phyloP scores from a whole-genome alignment of 2,888 invertebrate genomes.

The Iphiclides podalirius region DNA sequence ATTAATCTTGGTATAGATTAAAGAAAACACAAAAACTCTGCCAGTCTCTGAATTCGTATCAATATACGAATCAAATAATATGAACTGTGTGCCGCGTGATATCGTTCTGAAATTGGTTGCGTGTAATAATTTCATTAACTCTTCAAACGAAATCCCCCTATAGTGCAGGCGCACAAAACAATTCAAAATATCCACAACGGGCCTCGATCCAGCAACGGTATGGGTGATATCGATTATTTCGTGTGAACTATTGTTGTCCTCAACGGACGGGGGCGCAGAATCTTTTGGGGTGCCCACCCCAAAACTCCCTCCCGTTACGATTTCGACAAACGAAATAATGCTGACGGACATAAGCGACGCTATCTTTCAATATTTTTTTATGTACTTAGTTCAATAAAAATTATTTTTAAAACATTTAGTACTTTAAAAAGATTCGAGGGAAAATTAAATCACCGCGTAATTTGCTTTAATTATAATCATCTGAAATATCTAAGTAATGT shows the following conservation, averaged over 20 bases:
- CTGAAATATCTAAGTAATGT: too few relatives aligned
- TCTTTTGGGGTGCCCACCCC: conserved; percentile 60
- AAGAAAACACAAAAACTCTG: too few relatives aligned
- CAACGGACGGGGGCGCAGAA: conserved; percentile 64
- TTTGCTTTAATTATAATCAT: too few relatives aligned
- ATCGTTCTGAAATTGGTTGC: conserved; percentile 7
- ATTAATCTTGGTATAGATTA: too few relatives aligned
- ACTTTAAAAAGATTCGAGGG: too few relatives aligned
- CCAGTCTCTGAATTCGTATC: too few relatives aligned
- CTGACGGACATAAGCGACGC: conserved; percentile 18
- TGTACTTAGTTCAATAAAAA: too few relatives aligned
- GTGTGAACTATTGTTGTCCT: conserved; percentile 74
- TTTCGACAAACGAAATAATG: conserved; percentile 30
- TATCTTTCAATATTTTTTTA: conserved; percentile 7
- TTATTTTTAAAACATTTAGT: too few relatives aligned
- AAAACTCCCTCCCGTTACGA: conserved; percentile 30
- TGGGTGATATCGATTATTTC: conserved; percentile 64
- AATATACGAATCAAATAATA: too few relatives aligned
- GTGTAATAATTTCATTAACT: conserved; percentile 13
- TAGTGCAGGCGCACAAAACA: conserved; percentile 16
- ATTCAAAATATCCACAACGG: conserved; percentile 17
- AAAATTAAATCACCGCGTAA: not conserved
- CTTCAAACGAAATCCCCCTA: conserved; percentile 1
- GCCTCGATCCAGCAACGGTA: conserved; percentile 32
- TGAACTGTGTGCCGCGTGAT: too few relatives aligned